Conservation (phyloP, 23 tunicate genomes). For the Styela clava region DNA sequence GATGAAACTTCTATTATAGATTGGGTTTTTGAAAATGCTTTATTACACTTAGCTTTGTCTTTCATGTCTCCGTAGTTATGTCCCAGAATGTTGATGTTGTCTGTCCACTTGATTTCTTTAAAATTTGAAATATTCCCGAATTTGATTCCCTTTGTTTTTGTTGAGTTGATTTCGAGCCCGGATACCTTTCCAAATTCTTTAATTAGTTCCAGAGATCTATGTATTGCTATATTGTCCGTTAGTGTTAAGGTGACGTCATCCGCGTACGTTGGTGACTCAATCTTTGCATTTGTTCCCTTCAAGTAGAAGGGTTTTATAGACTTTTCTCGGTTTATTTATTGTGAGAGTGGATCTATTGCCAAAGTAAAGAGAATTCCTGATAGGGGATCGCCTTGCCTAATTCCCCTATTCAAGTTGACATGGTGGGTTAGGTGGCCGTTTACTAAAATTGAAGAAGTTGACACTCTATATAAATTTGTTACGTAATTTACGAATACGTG, state of each 20-base stretch:
- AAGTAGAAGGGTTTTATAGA: too few species aligned
- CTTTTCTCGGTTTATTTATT: too few species aligned
- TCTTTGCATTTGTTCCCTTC: background rate
- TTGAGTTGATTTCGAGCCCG: background rate
- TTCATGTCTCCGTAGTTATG: background rate
- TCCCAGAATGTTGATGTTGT: background rate
- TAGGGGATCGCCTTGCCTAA: too few species aligned
- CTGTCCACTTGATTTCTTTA: background rate
- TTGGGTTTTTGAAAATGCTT: background rate
- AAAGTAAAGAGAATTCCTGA: too few species aligned
- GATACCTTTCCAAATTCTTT: background rate
- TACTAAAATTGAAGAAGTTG: too few species aligned
- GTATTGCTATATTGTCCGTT: background rate
- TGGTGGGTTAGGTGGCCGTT: too few species aligned
- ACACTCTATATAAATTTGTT: too few species aligned
- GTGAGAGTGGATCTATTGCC: too few species aligned
- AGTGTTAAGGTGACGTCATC: background rate
- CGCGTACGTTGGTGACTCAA: background rate
- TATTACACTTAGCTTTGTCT: background rate
- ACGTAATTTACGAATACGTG: too few species aligned
- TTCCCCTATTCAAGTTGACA: too few species aligned
- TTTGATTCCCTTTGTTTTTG: background rate
- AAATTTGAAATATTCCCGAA: background rate
- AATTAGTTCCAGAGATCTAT: background rate
- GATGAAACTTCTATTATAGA: background rate